phyloP scores from a whole-genome alignment of 2,797 vertebrate species.

The Xerus rutilus region DNA sequence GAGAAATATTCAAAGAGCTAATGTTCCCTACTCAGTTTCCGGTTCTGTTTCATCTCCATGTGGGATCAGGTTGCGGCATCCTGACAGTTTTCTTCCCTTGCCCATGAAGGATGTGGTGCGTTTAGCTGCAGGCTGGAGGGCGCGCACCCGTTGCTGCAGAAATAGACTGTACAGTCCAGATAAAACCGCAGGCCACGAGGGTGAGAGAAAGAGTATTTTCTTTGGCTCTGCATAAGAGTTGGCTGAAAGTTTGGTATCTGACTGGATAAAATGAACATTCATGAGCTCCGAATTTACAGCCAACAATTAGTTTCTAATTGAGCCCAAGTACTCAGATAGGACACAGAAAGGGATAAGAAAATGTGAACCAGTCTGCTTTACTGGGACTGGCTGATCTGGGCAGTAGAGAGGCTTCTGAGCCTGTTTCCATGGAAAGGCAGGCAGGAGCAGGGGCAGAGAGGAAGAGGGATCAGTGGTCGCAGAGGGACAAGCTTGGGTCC shows the following conservation, averaged over 20 bases:
- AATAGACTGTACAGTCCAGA: background rate
- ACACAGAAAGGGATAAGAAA: background rate
- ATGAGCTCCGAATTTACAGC: background rate
- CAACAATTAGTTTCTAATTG: background rate
- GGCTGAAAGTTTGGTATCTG: background rate
- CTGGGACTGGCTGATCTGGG: background rate
- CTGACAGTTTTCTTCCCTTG: background rate
- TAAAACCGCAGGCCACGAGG: background rate
- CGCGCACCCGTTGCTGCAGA: accelerated
- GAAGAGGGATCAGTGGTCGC: background rate
- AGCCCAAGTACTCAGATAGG: background rate
- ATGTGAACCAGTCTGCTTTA: background rate
- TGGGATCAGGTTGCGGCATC: background rate
- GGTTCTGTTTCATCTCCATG: background rate
- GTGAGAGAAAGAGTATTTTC: background rate
- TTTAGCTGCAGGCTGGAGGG: background rate
- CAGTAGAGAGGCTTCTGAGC: background rate
- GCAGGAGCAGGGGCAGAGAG: background rate
- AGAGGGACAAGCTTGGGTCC: background rate
- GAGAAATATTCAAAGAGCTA: background rate
- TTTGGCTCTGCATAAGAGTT: constrained; percentile 33
- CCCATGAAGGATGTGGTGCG: accelerated
- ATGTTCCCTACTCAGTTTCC: background rate
- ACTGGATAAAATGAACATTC: background rate
- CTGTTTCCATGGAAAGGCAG: background rate